Evolutionary conservation across 2,113 vertebrate genomes (phyloP).

Genomic region (Neotoma lepida): DNA sequence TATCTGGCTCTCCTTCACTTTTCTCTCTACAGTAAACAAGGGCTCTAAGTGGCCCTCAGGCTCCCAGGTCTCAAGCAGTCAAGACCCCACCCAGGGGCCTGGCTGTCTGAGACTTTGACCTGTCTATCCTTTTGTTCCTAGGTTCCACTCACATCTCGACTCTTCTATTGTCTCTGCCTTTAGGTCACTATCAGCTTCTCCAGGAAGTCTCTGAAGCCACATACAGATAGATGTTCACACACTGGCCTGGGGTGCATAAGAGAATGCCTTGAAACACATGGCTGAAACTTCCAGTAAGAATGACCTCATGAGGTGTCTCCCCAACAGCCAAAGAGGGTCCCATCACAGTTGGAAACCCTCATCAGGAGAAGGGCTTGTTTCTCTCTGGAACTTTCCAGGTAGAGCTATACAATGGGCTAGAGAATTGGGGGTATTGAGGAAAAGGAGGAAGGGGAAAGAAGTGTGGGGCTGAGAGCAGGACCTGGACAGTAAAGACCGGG

Average conservation of each 20-base stretch:
- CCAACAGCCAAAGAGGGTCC: not conserved
- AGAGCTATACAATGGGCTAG: not conserved
- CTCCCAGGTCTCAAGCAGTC: too few relatives aligned
- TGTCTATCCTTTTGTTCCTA: not conserved
- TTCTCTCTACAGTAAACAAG: not conserved
- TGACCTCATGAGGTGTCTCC: accelerated
- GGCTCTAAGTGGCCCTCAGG: not conserved
- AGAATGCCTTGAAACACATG: not conserved
- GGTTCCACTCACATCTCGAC: not conserved
- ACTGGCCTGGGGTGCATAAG: not conserved
- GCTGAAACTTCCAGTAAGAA: too few relatives aligned
- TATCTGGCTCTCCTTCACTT: not conserved
- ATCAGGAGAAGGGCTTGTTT: not conserved
- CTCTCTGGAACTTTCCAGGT: not conserved
- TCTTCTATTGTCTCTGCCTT: not conserved
- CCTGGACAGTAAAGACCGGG: not conserved
- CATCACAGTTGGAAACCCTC: not conserved
- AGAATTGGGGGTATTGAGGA: not conserved
- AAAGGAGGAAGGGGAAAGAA: not conserved
- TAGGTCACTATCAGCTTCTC: not conserved
- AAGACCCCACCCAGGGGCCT: too few relatives aligned
- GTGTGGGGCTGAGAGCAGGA: not conserved
- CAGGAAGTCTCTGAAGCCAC: not conserved
- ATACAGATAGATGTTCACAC: not conserved
- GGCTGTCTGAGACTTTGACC: accelerated